These are phyloP conservation scores for Chydorus sphaericus DNA, from an alignment of 2,888 invertebrate genomes.

Conservation along the genomic window DNA sequence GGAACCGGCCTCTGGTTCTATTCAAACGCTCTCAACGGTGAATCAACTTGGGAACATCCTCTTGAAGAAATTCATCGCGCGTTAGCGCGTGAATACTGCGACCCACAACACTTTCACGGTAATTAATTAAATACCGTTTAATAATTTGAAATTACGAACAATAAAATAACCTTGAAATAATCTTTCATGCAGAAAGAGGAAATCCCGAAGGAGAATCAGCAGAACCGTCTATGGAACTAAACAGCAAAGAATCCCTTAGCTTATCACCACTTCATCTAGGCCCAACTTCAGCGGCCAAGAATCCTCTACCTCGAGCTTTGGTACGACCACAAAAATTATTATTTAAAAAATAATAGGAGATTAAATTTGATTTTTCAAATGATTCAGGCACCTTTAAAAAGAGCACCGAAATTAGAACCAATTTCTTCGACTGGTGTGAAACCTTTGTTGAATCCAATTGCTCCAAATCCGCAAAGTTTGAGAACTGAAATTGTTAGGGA, in stretches of 20 bases:
- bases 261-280: not conserved
- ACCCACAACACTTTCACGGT: not conserved
- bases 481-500: not conserved
- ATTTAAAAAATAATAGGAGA: not conserved
- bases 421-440: not conserved
- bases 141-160: too few species aligned
- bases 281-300: not conserved
- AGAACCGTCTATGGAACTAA: conserved; percentile 3
- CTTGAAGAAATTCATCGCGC: conserved; percentile 69
- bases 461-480: not conserved
- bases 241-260: not conserved
- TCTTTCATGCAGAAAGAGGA: not conserved
- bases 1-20: conserved; percentile 50
- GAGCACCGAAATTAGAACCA: conserved; percentile 6
- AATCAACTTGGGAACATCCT: conserved; percentile 89
- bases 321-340: too few species aligned
- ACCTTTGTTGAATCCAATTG: not conserved
- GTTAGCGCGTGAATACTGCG: conserved; percentile 27
- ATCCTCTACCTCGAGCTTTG: not conserved
- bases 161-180: too few species aligned
- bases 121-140: not conserved
- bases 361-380: not conserved
- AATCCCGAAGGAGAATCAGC: conserved; percentile 12
- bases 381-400: conserved; percentile 1
- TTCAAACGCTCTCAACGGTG: conserved; percentile 65